A percentile compares a stretch with the other conserved stretches of the same genome.
phyloP scores from a whole-genome alignment of 2,797 vertebrate genomes.

The Mormyrus proboscirostris region DNA sequence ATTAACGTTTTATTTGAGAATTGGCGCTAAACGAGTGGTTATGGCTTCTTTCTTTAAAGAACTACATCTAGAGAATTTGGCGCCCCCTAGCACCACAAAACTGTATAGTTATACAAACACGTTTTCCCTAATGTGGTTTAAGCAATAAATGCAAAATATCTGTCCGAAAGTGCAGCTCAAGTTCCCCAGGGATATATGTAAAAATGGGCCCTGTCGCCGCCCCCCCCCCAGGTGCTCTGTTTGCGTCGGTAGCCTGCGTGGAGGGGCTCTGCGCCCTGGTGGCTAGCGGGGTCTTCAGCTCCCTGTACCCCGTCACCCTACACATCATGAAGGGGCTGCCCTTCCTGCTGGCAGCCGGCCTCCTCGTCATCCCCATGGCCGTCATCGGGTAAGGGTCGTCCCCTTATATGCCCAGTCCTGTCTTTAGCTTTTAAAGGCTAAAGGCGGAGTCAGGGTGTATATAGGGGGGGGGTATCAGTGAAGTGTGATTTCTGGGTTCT shows the following conservation, averaged over 20 bases:
- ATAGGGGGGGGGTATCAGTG: not conserved
- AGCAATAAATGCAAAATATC: not conserved
- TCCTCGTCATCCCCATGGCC: slow-evolving; percentile 75
- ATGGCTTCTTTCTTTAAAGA: not conserved
- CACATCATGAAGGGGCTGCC: slow-evolving; percentile 88
- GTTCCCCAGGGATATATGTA: not conserved
- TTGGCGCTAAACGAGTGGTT: not conserved
- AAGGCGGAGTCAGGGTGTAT: not conserved
- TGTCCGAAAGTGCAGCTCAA: not conserved
- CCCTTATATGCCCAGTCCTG: not conserved
- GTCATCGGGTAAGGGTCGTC: slow-evolving; percentile 73
- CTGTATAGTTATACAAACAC: not conserved
- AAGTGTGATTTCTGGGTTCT: not conserved
- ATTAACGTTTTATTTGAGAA: not conserved
- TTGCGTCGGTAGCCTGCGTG: slow-evolving; percentile 83
- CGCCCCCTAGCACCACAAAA: not conserved
- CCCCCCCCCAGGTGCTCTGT: slow-evolving; percentile 71
- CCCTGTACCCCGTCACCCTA: slow-evolving; percentile 79
- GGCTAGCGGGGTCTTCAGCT: slow-evolving; percentile 77
- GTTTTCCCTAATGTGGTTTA: not conserved
- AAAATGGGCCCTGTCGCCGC: slow-evolving; percentile 5
- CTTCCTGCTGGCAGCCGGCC: slow-evolving; percentile 76
- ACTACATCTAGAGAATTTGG: not conserved
- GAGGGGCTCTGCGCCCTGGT: slow-evolving; percentile 72
- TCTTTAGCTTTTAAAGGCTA: not conserved